Evolutionary conservation across 53 echinoderm and acorn worm genomes (phyloP).

Genomic region (Paracentrotus lividus): DNA sequence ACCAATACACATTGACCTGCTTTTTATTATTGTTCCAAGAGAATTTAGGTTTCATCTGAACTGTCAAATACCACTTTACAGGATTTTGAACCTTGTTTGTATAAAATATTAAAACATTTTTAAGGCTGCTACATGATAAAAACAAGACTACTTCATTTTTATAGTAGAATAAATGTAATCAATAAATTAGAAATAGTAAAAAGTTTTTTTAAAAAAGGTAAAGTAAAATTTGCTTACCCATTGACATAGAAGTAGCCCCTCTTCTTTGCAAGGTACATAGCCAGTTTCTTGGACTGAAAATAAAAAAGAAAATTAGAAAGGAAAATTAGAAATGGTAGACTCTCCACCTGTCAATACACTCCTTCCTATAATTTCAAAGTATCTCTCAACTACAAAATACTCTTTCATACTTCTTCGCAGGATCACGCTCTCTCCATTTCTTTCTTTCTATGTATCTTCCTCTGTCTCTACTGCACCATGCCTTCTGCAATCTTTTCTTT

Average conservation of each 20-base stretch:
- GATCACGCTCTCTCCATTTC: background rate
- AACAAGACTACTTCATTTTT: background rate
- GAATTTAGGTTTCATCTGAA: background rate
- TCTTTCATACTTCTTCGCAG: background rate
- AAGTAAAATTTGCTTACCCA: constrained; percentile 91
- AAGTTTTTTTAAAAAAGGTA: no score
- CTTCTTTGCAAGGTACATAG: constrained; percentile 88
- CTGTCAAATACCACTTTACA: background rate
- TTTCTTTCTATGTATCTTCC: background rate
- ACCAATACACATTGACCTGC: background rate
- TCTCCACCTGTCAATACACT: background rate
- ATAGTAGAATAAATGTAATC: no score
- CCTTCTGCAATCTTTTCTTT: background rate
- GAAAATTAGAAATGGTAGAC: background rate
- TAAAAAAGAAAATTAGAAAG: constrained; percentile 11
- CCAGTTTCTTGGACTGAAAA: constrained; percentile 88
- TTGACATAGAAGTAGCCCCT: constrained; percentile 86
- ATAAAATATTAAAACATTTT: background rate
- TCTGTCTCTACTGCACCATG: background rate
- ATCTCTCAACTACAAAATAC: background rate
- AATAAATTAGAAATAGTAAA: no score
- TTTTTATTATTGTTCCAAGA: background rate
- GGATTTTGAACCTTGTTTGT: background rate
- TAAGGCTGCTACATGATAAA: background rate
- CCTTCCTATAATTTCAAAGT: background rate